phyloP scores from a whole-genome alignment of 1,140 invertebrate genomes.

The Melipona quadrifasciata region DNA sequence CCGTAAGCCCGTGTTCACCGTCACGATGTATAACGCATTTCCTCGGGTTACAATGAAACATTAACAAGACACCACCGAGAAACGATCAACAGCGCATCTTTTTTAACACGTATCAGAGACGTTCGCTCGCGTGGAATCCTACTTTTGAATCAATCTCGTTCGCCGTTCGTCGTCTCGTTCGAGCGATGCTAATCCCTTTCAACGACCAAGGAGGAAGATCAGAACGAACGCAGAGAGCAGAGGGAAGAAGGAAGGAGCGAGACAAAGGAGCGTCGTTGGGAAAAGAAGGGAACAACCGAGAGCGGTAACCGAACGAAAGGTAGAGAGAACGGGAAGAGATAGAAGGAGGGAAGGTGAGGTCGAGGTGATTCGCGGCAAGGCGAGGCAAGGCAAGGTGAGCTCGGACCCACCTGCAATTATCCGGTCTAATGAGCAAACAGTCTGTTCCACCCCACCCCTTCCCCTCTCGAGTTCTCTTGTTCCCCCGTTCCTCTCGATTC shows the following conservation, averaged over 20 bases:
- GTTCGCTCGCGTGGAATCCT: too few species aligned
- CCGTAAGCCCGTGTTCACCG: too few species aligned
- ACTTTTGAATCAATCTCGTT: neutral
- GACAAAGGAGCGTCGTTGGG: slow-evolving; percentile 8
- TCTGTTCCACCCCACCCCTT: slow-evolving; percentile 58
- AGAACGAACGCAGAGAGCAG: neutral
- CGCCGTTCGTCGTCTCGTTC: neutral
- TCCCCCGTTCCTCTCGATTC: slow-evolving; percentile 49
- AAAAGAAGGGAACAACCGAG: slow-evolving; percentile 42
- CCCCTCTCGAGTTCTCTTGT: slow-evolving; percentile 43
- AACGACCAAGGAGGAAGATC: neutral
- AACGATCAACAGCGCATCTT: too few species aligned
- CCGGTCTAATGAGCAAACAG: slow-evolving; percentile 81
- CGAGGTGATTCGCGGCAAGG: slow-evolving; percentile 59
- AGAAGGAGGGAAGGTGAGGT: slow-evolving; percentile 55
- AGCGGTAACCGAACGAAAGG: slow-evolving; percentile 54
- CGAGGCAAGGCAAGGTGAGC: slow-evolving; percentile 63
- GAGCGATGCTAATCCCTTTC: neutral
- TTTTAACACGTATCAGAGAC: too few species aligned
- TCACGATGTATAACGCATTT: too few species aligned
- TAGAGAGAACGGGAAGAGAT: slow-evolving; percentile 48
- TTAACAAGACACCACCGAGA: too few species aligned
- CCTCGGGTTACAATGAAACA: too few species aligned
- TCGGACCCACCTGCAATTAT: slow-evolving; percentile 77
- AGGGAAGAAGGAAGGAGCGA: neutral